Base-by-base conservation (phyloP, 2,113 vertebrate genomes). In the Hypanus sabinus region DNA sequence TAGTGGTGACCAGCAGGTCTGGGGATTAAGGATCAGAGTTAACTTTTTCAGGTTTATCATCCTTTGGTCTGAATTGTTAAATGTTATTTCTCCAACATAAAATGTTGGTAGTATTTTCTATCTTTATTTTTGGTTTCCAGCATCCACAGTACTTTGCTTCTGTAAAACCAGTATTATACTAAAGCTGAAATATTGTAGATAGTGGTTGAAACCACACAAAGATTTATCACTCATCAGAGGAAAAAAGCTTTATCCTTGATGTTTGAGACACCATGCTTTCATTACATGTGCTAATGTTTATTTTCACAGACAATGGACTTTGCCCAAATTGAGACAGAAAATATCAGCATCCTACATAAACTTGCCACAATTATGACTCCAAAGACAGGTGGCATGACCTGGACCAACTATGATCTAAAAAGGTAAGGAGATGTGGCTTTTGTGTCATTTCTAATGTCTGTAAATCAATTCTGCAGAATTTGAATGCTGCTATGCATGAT, bases 331-430 rank as follows among this genome's bases (percentile, higher is more conserved):
- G 91, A 93, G 33, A 20, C 68, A 93, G 91, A 27, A 71, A 93
- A 93, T 73, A 75, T 93, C 38, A 38, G 7, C 70, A 93, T 93
- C 27, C 70, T 93, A 6, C 68, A 93, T 30, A 73, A 27, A 16
- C 91, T 93, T 33, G 91, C 91, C 12, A 14, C 68, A 93, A 75
- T 93, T 27, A 93, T 93, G 91, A 46, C 91, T 33, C 91, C 91
- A 71, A 60, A n/a, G 2, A 4, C 70, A 6, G 91, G 91, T 46
- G 70, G 38, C 22, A 20, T 20, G 22, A 75, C 68, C 9, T 93
- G 70, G 91, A 18, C 12, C 33, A 93, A 24, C 38, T 73, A 55
- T 93, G 12, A 90, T 65, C 20, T 90, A n/a, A 68, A 90, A 62
- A 90, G 85, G 85, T 90, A 90, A 27, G 85, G 60, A 68, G 57